Percentiles rank a stretch among this genome's conserved stretches.
These are phyloP conservation scores for Rhabdophis nuchalis DNA, from an alignment of 2,797 vertebrate species.

Conservation along the genomic window DNA sequence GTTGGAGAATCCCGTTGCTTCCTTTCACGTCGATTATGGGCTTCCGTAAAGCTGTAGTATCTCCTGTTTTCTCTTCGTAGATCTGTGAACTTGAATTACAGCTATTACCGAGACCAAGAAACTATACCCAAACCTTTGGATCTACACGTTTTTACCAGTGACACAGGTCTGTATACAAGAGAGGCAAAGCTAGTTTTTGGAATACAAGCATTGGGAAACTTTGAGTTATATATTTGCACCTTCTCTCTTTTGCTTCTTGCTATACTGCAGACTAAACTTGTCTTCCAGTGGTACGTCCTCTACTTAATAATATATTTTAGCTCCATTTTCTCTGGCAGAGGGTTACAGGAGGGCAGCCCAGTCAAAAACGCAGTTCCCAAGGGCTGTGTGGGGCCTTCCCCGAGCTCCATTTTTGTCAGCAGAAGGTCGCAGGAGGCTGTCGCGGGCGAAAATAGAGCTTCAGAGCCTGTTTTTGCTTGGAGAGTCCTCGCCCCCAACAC, in stretches of 20 bases:
- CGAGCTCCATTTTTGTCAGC: too few relatives aligned
- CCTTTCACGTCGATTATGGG: neutral
- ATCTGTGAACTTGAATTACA: constrained; percentile 85
- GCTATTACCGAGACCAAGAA: constrained; percentile 70
- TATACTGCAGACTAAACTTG: neutral
- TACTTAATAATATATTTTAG: neutral
- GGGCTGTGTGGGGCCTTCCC: too few relatives aligned
- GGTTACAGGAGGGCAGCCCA: too few relatives aligned
- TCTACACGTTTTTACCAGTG: constrained; percentile 83
- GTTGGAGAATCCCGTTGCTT: neutral
- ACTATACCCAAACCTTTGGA: constrained; percentile 65
- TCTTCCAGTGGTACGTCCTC: neutral
- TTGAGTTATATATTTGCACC: neutral
- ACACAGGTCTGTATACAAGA: constrained; percentile 73
- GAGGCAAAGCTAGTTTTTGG: neutral
- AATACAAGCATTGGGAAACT: neutral
- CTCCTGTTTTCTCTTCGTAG: constrained; percentile 65
- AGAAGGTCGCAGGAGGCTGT: too few relatives aligned
- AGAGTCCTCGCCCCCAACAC: too few relatives aligned
- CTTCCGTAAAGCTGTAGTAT: neutral
- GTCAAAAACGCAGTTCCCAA: too few relatives aligned
- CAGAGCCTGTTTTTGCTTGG: too few relatives aligned
- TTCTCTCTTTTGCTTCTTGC: neutral
- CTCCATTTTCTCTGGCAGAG: too few relatives aligned
- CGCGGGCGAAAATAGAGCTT: too few relatives aligned